These are phyloP conservation scores for Lumbricus terrestris DNA, from an alignment of 2,888 invertebrate genomes.

Conservation along the genomic window DNA sequence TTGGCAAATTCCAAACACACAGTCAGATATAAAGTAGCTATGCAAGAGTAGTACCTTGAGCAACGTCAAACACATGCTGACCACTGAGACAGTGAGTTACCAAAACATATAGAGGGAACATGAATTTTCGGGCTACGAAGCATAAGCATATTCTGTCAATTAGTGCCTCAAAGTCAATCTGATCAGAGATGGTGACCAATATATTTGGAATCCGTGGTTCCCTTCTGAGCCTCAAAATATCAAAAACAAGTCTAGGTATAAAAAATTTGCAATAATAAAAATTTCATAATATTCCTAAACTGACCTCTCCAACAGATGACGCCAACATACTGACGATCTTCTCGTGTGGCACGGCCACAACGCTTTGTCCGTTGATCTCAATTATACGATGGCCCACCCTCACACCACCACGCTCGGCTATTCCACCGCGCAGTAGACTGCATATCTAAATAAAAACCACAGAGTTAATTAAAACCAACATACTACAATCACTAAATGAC, in stretches of 20 bases:
- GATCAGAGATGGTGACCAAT: no score
- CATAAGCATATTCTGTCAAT: no score
- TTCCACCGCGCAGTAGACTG: constrained; percentile 93
- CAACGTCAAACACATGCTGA: no score
- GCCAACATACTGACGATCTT: constrained; percentile 98
- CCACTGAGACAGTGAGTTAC: no score
- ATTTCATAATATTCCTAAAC: constrained; percentile 39
- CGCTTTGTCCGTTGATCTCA: constrained; percentile 98
- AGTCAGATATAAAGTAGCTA: no score
- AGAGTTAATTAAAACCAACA: not conserved
- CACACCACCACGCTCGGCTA: constrained; percentile 97
- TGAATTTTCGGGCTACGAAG: no score
- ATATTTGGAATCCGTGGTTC: not conserved
- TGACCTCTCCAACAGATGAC: constrained; percentile 97
- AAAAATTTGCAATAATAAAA: no score
- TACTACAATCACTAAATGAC: not conserved
- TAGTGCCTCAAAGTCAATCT: no score
- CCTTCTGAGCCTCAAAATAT: not conserved
- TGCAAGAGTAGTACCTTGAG: no score
- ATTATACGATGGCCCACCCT: constrained; percentile 98
- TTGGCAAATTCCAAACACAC: no score
- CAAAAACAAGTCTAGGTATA: not conserved
- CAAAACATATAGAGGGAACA: no score
- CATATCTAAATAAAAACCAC: constrained; percentile 73
- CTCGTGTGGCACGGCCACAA: constrained; percentile 98